These are phyloP conservation scores for Hemibagrus wyckioides DNA, from an alignment of 2,113 vertebrate genomes.

Conservation along the genomic window DNA sequence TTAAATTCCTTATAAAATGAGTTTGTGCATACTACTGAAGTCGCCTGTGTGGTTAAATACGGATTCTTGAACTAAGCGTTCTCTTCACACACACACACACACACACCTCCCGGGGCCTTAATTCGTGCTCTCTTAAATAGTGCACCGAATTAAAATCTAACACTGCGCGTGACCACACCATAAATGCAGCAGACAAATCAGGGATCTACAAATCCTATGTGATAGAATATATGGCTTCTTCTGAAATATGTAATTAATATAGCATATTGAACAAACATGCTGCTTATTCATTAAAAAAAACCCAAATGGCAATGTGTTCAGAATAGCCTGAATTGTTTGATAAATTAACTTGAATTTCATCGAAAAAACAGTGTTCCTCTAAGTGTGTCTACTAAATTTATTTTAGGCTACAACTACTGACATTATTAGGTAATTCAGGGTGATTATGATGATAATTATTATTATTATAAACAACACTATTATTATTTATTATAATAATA, in stretches of 20 bases:
- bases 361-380: not conserved
- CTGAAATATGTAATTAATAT: not conserved
- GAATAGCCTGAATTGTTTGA: not conserved
- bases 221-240: not conserved
- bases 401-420: not conserved
- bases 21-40: not conserved
- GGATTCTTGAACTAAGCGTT: not conserved
- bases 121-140: not conserved
- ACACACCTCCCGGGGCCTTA: constrained; percentile 7
- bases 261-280: not conserved
- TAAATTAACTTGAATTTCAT: not conserved
- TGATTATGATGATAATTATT: not conserved
- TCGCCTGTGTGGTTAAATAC: not conserved
- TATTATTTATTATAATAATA: not conserved
- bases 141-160: constrained; percentile 2
- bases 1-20: not conserved
- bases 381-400: no score
- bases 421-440: not conserved
- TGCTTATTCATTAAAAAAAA: not conserved
- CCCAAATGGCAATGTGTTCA: not conserved
- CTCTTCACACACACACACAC: constrained; percentile 12
- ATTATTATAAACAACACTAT: not conserved
- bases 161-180: not conserved
- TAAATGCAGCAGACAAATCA: not conserved
- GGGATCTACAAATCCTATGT: no score